Percentiles rank a stretch among this genome's conserved stretches.
These are phyloP conservation scores for Colletes gigas DNA, from an alignment of 1,140 invertebrate species.

Conservation along the genomic window DNA sequence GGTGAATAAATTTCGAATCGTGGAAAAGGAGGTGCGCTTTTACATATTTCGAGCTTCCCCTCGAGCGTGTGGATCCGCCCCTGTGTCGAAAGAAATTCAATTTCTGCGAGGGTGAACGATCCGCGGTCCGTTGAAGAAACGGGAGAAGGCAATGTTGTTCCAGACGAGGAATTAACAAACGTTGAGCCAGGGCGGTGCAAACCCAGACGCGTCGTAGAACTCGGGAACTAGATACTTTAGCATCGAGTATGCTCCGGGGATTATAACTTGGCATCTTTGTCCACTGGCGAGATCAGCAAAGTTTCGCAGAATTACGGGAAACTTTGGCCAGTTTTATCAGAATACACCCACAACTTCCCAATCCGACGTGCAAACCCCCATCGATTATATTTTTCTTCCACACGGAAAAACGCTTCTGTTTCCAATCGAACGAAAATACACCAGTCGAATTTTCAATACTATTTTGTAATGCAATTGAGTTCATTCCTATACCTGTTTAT, in stretches of 20 bases:
- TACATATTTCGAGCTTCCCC: no score
- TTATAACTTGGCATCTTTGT: conserved; percentile 14
- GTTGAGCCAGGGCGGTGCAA: background rate
- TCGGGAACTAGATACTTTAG: conserved; percentile 5
- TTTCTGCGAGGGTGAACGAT: background rate
- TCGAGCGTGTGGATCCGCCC: no score
- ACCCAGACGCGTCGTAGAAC: background rate
- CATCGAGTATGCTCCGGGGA: conserved; percentile 17
- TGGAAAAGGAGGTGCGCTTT: no score
- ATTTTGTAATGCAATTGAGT: no score
- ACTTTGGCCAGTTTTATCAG: background rate
- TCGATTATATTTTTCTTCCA: background rate
- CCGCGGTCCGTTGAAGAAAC: background rate
- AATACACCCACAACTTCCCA: background rate
- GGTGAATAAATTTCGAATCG: no score
- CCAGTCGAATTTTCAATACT: no score
- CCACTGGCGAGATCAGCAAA: conserved; percentile 6
- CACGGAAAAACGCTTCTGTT: background rate
- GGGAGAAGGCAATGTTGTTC: background rate
- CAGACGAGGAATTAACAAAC: background rate
- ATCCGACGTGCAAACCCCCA: background rate
- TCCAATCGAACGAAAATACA: no score
- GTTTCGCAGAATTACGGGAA: background rate
- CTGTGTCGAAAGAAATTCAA: no score
- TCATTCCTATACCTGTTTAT: no score